Percentiles rank a stretch among this genome's conserved stretches.
phyloP scores from a whole-genome alignment of 2,888 invertebrate species.

The Fragum fragum region DNA sequence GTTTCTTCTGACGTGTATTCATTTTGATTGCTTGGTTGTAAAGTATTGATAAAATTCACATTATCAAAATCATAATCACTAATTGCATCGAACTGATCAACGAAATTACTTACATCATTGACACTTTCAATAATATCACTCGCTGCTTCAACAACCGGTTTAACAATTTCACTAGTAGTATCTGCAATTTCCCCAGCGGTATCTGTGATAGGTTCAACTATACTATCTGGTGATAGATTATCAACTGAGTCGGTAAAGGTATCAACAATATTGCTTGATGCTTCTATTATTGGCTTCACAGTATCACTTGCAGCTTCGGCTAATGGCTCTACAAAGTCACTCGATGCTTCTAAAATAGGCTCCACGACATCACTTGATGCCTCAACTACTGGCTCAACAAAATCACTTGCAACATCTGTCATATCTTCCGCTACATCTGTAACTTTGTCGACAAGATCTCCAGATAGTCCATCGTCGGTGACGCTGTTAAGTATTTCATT shows the following conservation, averaged over 20 bases:
- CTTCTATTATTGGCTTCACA: not conserved
- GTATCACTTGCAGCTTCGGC: not conserved
- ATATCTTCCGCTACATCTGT: not conserved
- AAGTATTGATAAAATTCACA: not conserved
- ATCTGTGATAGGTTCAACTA: not conserved
- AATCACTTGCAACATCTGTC: not conserved
- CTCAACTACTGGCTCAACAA: conserved; percentile 2
- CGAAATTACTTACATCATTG: not conserved
- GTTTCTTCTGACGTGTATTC: not conserved
- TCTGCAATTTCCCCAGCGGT: not conserved
- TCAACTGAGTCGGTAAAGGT: not conserved
- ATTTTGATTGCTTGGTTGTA: not conserved
- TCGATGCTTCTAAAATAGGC: not conserved
- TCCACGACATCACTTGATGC: not conserved
- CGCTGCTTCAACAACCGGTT: not conserved
- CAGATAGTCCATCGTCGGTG: no score
- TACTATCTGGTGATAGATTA: not conserved
- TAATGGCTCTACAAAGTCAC: not conserved
- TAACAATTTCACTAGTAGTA: not conserved
- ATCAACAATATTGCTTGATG: conserved; percentile 2
- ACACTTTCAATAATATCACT: conserved; percentile 3
- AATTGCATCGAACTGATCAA: not conserved
- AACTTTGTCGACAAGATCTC: no score
- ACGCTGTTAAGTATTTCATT: no score
- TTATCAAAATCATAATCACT: not conserved